Percentiles rank a stretch among this genome's conserved stretches.
phyloP scores from a whole-genome alignment of 2,797 vertebrate genomes.

The Cynodonichthys magdalenae region DNA sequence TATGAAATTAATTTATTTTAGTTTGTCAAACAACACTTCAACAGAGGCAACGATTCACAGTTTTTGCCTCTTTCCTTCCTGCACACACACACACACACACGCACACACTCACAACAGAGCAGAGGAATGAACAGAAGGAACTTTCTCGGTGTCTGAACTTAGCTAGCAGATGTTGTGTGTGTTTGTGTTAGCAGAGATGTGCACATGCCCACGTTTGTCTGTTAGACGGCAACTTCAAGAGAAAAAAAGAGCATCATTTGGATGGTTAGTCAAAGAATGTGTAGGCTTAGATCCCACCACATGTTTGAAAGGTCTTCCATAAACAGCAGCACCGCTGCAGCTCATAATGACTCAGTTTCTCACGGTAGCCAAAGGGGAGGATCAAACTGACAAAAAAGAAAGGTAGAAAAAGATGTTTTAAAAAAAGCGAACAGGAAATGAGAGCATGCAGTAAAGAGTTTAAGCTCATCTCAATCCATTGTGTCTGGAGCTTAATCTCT shows the following conservation, averaged over 20 bases:
- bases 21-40: slow-evolving; percentile 71
- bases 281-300: slow-evolving; percentile 37
- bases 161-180: slow-evolving; percentile 69
- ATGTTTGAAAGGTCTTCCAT: slow-evolving; percentile 52
- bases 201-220: slow-evolving; percentile 4
- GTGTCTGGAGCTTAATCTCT: slow-evolving; percentile 67
- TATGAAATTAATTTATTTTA: slow-evolving; percentile 60
- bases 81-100: not conserved
- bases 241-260: slow-evolving; percentile 37
- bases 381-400: slow-evolving; percentile 52
- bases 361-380: slow-evolving; percentile 56
- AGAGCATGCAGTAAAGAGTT: slow-evolving; percentile 61
- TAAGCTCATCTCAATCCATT: slow-evolving; percentile 67
- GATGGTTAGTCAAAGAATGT: slow-evolving; percentile 45
- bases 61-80: slow-evolving; percentile 30
- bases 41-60: slow-evolving; percentile 63
- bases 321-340: slow-evolving; percentile 5
- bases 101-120: slow-evolving; percentile 12
- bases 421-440: slow-evolving; percentile 53
- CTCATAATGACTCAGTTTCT: slow-evolving; percentile 56
- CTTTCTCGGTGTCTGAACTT: slow-evolving; percentile 66
- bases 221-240: slow-evolving; percentile 39
- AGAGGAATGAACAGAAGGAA: slow-evolving; percentile 70
- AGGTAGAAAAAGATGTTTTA: slow-evolving; percentile 28
- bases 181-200: slow-evolving; percentile 14